These are phyloP conservation scores for Acanthis flammea DNA, from an alignment of 2,797 vertebrate genomes.

Conservation along the genomic window DNA sequence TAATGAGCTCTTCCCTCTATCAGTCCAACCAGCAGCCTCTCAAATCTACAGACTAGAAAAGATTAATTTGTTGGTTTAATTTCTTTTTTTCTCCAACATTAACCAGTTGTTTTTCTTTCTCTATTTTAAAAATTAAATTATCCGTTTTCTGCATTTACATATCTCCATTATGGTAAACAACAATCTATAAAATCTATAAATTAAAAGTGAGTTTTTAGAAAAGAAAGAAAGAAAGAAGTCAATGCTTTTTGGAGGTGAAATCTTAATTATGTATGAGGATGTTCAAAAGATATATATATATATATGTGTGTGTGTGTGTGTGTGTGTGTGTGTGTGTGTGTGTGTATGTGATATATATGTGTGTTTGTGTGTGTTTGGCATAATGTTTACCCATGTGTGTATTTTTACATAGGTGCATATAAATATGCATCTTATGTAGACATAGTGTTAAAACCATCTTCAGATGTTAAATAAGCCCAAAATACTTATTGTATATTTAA, in stretches of 20 bases:
- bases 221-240: not conserved
- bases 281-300: not conserved
- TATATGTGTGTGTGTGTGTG: not conserved
- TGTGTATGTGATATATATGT: too few relatives aligned
- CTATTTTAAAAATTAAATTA: not conserved
- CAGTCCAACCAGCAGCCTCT: not conserved
- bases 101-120: not conserved
- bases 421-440: not conserved
- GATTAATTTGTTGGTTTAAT: not conserved
- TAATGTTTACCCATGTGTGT: fast-evolving
- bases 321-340: too few relatives aligned
- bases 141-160: not conserved
- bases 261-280: not conserved
- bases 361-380: not conserved
- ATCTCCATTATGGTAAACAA: not conserved
- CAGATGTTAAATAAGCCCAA: not conserved
- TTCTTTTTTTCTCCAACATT: not conserved
- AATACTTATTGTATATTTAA: not conserved
- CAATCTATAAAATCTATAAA: not conserved
- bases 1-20: conserved; percentile 13
- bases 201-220: not conserved
- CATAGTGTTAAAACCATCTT: not conserved
- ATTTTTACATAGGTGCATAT: not conserved
- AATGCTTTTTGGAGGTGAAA: not conserved
- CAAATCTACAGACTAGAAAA: not conserved